Percentiles rank a stretch among this genome's conserved stretches.
Conservation (phyloP, 1,140 invertebrate genomes). For the Macrostomum lignano region DNA sequence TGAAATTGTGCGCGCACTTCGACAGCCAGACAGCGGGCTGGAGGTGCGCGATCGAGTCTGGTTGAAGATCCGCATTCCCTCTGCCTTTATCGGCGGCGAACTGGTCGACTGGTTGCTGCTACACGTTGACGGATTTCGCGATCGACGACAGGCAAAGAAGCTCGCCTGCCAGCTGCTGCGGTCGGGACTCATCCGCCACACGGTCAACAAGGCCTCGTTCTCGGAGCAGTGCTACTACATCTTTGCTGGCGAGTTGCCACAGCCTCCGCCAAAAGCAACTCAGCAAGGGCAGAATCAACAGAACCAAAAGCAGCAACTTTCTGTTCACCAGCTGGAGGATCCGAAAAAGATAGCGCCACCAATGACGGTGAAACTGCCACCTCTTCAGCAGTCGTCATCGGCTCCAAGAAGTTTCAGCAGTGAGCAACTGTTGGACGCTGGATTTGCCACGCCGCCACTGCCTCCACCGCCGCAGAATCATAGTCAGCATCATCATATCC, state of each 20-base stretch:
- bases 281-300: too few species aligned
- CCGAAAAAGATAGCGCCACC: too few species aligned
- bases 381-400: too few species aligned
- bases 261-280: too few species aligned
- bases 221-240: conserved; percentile 88
- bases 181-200: conserved; percentile 67
- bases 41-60: conserved; percentile 80
- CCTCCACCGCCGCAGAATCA: too few species aligned
- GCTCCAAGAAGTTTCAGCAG: too few species aligned
- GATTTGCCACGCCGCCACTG: too few species aligned
- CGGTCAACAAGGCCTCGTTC: conserved; percentile 83
- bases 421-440: too few species aligned
- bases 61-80: conserved; percentile 83
- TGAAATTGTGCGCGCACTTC: conserved; percentile 40
- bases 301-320: too few species aligned
- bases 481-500: too few species aligned
- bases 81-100: conserved; percentile 65
- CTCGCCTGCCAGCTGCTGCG: conserved; percentile 68
- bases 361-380: too few species aligned
- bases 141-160: conserved; percentile 60
- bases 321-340: too few species aligned
- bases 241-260: conserved; percentile 44
- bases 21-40: conserved; percentile 59
- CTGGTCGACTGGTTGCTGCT: conserved; percentile 77
- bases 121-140: conserved; percentile 59